Evolutionary conservation across 2,113 vertebrate species (phyloP).

Genomic region (Struthidea cinerea): DNA sequence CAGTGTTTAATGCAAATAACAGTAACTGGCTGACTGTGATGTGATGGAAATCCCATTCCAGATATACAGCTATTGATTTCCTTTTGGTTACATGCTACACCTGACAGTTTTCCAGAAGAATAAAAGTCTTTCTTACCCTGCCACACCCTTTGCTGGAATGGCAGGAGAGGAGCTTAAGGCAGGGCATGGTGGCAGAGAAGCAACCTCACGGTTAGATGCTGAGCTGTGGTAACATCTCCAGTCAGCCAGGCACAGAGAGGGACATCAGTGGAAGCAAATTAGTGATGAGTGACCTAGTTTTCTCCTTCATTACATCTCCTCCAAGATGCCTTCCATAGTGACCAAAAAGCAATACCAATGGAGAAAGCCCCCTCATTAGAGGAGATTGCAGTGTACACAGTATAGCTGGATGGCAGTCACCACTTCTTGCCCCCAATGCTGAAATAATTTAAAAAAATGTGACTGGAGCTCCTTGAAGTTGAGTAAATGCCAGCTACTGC

Average conservation of each 20-base stretch:
- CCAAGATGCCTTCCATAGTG: not conserved
- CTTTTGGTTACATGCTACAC: not conserved
- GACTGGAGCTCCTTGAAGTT: not conserved
- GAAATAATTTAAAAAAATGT: not conserved
- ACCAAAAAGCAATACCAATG: not conserved
- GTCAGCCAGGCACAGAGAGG: not conserved
- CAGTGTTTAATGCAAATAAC: not conserved
- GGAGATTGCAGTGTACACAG: not conserved
- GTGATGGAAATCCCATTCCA: not conserved
- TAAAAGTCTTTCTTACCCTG: not conserved
- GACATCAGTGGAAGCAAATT: not conserved
- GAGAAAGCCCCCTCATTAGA: not conserved
- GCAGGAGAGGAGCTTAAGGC: not conserved
- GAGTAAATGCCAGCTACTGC: not conserved
- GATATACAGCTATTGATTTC: not conserved
- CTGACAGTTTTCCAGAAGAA: not conserved
- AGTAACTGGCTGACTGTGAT: not conserved
- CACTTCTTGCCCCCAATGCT: not conserved
- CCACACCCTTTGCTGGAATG: not conserved
- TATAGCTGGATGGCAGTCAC: not conserved
- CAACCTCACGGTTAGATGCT: not conserved
- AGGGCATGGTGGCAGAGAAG: not conserved
- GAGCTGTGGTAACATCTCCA: not conserved
- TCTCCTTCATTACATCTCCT: not conserved
- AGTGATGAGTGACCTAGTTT: slow-evolving; percentile 18